Evolutionary conservation across 2,113 vertebrate genomes (phyloP).

Genomic region (Gulo gulo): DNA sequence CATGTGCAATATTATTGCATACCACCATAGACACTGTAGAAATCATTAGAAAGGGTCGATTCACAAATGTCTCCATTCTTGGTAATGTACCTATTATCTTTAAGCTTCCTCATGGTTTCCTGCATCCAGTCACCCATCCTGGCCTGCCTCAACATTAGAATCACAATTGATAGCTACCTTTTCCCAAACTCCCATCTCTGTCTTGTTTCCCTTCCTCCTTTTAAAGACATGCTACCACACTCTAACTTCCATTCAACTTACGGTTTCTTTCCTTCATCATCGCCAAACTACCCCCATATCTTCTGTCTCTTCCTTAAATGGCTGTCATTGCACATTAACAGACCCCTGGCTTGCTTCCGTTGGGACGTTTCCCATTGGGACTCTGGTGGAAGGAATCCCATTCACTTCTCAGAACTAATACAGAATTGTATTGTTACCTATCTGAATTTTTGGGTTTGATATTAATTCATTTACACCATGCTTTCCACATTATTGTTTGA

Average conservation of each 20-base stretch:
- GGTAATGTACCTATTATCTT: neutral
- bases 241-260: neutral
- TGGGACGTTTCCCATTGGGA: neutral
- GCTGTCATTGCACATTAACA: neutral
- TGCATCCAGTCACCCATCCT: neutral
- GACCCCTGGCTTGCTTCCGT: neutral
- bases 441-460: neutral
- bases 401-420: neutral
- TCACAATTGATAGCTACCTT: neutral
- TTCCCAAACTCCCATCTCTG: neutral
- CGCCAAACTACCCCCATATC: neutral
- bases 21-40: neutral
- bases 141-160: neutral
- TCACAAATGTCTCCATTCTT: neutral
- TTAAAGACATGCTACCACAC: neutral
- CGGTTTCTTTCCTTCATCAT: neutral
- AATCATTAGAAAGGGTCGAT: neutral
- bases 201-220: neutral
- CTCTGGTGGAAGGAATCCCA: neutral
- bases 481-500: neutral
- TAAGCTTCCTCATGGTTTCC: neutral
- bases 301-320: neutral
- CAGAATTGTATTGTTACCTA: neutral
- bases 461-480: neutral
- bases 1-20: neutral